Percentiles rank a stretch among this genome's conserved stretches.
Evolutionary conservation across 2,797 vertebrate genomes (phyloP).

Genomic region (Urocyon cinereoargenteus): DNA sequence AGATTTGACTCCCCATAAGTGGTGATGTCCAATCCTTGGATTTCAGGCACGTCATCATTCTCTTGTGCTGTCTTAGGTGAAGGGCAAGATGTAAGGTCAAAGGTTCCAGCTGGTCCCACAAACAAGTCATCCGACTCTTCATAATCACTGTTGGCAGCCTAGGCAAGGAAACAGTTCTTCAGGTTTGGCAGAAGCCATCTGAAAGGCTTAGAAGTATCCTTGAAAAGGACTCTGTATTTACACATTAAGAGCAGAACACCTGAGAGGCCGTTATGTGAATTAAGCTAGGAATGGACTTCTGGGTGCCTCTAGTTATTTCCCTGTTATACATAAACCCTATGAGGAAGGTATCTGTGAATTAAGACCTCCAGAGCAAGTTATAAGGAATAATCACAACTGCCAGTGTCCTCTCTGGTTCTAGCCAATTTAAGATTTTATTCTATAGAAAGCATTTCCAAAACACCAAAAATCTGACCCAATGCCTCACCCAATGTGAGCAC

Average conservation of each 20-base stretch:
- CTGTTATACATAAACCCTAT: not conserved
- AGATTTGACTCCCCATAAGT: conserved; percentile 92
- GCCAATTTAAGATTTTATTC: not conserved
- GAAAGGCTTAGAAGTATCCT: not conserved
- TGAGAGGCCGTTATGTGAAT: not conserved
- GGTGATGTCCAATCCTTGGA: conserved; percentile 80
- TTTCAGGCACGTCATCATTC: conserved; percentile 8
- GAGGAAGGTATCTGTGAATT: not conserved
- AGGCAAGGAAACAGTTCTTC: conserved; percentile 54
- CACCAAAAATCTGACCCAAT: not conserved
- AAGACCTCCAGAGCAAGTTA: not conserved
- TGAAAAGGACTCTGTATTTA: not conserved
- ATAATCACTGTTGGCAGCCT: conserved; percentile 91
- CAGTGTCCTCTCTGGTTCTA: not conserved
- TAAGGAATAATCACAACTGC: not conserved
- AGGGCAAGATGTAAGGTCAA: conserved; percentile 72
- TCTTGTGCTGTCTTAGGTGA: conserved; percentile 58
- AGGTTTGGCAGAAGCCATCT: not conserved
- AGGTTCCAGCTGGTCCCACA: conserved; percentile 81
- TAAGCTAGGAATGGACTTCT: not conserved
- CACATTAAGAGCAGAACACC: not conserved
- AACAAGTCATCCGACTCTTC: conserved; percentile 88
- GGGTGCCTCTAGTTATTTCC: not conserved
- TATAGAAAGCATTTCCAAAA: conserved; percentile 21
- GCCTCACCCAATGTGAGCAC: not conserved